These are phyloP conservation scores for Acleris holmiana DNA, from an alignment of 2,888 invertebrate genomes.

Conservation along the genomic window DNA sequence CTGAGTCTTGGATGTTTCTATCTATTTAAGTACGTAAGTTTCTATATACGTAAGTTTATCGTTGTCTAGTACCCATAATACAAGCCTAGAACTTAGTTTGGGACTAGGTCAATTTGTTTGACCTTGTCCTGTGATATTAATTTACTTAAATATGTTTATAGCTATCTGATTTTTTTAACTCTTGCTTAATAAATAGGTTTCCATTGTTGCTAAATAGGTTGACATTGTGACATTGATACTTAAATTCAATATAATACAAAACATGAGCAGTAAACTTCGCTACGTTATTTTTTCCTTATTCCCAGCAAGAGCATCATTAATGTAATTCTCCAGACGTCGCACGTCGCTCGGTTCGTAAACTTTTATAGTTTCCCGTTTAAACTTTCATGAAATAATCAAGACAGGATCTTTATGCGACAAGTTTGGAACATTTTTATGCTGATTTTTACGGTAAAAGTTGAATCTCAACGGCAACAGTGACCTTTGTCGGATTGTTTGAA, in stretches of 20 bases:
- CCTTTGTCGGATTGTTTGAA: background rate
- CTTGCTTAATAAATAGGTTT: no score
- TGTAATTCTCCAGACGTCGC: slow-evolving; percentile 57
- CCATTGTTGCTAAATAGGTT: no score
- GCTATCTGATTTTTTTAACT: no score
- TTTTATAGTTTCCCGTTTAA: slow-evolving; percentile 72
- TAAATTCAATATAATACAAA: background rate
- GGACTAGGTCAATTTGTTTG: no score
- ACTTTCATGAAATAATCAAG: slow-evolving; percentile 71
- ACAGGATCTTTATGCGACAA: slow-evolving; percentile 64
- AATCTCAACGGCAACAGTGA: slow-evolving; percentile 34
- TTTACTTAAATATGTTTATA: no score
- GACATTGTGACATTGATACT: background rate
- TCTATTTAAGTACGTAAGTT: no score
- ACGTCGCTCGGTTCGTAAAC: slow-evolving; percentile 59
- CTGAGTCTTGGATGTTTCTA: no score
- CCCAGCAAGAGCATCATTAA: slow-evolving; percentile 51
- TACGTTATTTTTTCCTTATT: slow-evolving; percentile 5
- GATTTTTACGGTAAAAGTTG: slow-evolving; percentile 47
- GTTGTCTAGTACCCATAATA: no score
- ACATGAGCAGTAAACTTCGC: background rate
- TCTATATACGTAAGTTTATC: no score
- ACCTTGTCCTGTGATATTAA: no score
- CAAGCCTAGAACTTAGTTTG: no score
- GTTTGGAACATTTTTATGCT: slow-evolving; percentile 56